Evolutionary conservation across 1,140 invertebrate species (phyloP).

Genomic region (Drosophila pallidifrons): DNA sequence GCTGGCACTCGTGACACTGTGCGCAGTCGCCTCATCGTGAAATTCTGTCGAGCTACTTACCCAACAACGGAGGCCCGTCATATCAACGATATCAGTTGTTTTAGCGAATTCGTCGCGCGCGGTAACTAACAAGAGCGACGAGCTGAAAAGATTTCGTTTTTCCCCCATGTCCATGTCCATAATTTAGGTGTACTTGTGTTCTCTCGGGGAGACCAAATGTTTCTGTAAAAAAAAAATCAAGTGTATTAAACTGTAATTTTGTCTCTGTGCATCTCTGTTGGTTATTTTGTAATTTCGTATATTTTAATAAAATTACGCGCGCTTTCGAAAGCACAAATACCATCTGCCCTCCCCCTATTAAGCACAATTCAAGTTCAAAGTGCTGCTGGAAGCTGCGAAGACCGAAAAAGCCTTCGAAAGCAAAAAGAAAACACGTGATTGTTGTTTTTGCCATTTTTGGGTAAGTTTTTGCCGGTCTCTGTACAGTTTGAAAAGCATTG

Average conservation of each 20-base stretch:
- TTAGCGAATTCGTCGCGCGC: conserved; percentile 77
- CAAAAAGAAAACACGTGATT: conserved; percentile 27
- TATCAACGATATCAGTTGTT: conserved; percentile 81
- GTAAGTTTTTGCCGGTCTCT: conserved; percentile 64
- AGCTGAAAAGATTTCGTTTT: conserved; percentile 43
- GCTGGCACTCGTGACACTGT: conserved; percentile 28
- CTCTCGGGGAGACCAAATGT: conserved; percentile 25
- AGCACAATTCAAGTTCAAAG: conserved; percentile 77
- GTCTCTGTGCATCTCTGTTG: conserved; percentile 33
- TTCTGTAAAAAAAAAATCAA: conserved; percentile 31
- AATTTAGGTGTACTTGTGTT: conserved; percentile 41
- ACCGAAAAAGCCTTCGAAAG: neutral
- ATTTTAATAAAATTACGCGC: conserved; percentile 72
- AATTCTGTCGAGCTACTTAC: conserved; percentile 65
- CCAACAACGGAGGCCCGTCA: conserved; percentile 72
- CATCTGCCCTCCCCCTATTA: conserved; percentile 33
- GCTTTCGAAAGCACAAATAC: conserved; percentile 48
- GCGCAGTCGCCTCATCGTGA: conserved; percentile 52
- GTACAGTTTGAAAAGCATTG: conserved; percentile 52
- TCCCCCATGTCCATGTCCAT: conserved; percentile 53
- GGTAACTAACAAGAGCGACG: conserved; percentile 48
- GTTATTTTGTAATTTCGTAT: conserved; percentile 46
- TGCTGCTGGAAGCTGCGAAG: conserved; percentile 55
- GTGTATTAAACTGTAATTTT: conserved; percentile 72
- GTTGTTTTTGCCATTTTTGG: conserved; percentile 39